Percentiles rank a stretch among this genome's conserved stretches.
Conservation (phyloP, 2,797 vertebrate genomes). For the Telmatherina bonti region DNA sequence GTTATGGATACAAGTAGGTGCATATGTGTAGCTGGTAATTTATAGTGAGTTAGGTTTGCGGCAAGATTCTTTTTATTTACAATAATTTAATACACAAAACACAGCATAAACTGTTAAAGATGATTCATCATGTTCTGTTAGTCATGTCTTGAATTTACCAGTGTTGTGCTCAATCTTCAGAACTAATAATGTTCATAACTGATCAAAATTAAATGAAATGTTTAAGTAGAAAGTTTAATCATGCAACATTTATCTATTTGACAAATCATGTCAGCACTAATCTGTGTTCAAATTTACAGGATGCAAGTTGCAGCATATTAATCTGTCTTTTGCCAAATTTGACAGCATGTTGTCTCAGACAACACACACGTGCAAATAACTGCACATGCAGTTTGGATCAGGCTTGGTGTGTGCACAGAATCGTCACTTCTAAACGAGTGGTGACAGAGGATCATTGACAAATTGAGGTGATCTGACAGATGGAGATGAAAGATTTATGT, state of each 20-base stretch:
- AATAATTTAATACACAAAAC: neutral
- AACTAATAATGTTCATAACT: neutral
- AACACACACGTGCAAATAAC: conserved; percentile 12
- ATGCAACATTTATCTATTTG: neutral
- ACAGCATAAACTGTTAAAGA: neutral
- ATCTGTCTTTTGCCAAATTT: conserved; percentile 23
- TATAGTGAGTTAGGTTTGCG: neutral
- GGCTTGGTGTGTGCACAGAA: conserved; percentile 22
- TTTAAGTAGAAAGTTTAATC: conserved; percentile 3
- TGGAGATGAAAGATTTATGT: conserved; percentile 64
- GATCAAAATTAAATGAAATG: neutral
- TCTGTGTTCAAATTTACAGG: neutral
- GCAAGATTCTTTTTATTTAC: no score
- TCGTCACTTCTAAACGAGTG: conserved; percentile 50
- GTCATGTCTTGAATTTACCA: no score
- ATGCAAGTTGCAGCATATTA: neutral
- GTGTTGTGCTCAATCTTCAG: no score
- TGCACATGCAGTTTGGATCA: conserved; percentile 8
- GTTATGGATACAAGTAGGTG: conserved; percentile 1
- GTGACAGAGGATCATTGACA: conserved; percentile 63
- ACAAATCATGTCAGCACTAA: neutral
- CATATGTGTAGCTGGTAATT: neutral
- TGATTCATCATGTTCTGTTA: neutral
- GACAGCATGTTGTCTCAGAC: conserved; percentile 30
- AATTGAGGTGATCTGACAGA: conserved; percentile 59